phyloP scores from a whole-genome alignment of 2,113 vertebrate genomes.

The Poecile atricapillus region DNA sequence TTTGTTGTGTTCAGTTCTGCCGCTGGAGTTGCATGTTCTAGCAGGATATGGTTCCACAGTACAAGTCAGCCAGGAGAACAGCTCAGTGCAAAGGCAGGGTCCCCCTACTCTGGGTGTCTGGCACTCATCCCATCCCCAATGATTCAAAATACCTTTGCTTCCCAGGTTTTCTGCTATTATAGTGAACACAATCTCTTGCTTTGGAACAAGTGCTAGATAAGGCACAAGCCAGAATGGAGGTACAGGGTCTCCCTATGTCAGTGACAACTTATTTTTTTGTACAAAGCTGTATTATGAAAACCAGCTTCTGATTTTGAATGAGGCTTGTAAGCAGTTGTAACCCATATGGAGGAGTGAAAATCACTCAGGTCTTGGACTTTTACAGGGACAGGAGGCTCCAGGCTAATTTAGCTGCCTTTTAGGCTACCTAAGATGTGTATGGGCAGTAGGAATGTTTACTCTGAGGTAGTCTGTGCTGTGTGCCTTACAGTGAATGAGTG shows the following conservation, averaged over 20 bases:
- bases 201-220: background rate
- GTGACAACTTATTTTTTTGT: background rate
- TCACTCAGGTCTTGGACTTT: background rate
- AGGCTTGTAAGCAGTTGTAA: background rate
- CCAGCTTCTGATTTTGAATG: background rate
- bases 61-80: background rate
- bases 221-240: background rate
- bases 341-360: background rate
- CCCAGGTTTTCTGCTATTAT: background rate
- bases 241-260: background rate
- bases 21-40: background rate
- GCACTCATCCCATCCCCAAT: background rate
- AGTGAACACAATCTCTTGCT: background rate
- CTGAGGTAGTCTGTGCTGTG: background rate
- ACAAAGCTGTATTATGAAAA: background rate
- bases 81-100: background rate
- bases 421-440: background rate
- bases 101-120: background rate
- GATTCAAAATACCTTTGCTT: background rate
- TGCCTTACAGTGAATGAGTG: background rate
- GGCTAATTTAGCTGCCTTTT: background rate
- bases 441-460: background rate
- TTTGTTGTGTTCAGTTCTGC: background rate
- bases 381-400: background rate
- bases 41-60: rapidly evolving